A percentile compares a stretch with the other conserved stretches of the same genome.
Evolutionary conservation across 2,888 invertebrate genomes (phyloP).

Genomic region (Erebia aethiops): DNA sequence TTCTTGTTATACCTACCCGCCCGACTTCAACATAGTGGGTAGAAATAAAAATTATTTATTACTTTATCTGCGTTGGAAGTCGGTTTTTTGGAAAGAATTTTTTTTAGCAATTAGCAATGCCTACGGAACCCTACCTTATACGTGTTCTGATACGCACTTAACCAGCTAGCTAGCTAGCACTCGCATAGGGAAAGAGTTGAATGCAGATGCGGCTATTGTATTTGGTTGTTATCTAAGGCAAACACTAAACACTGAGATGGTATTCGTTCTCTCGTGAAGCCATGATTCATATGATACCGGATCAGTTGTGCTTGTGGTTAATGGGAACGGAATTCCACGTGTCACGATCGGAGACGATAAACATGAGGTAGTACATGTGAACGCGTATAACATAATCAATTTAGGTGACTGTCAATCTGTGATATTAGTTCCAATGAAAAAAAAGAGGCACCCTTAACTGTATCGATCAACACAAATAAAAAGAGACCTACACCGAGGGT

Average conservation of each 20-base stretch:
- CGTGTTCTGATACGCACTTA: no score
- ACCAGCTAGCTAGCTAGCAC: constrained; percentile 35
- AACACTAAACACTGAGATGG: constrained; percentile 4
- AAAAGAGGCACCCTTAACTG: constrained; percentile 26
- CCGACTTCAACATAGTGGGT: no score
- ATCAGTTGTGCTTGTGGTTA: constrained; percentile 16
- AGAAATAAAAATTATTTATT: no score
- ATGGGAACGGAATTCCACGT: constrained; percentile 19
- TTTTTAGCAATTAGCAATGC: no score
- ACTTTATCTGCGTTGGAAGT: no score
- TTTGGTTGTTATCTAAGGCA: constrained; percentile 11
- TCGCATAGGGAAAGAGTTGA: constrained; percentile 33
- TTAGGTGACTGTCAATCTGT: constrained; percentile 23
- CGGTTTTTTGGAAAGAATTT: no score
- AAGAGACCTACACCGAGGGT: constrained; percentile 34
- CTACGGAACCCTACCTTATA: no score
- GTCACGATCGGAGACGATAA: constrained; percentile 29
- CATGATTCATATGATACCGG: constrained; percentile 24
- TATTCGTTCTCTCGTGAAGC: constrained; percentile 5
- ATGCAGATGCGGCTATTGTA: constrained; percentile 38
- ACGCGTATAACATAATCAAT: constrained; percentile 20
- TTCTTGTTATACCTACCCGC: no score
- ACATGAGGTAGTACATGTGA: constrained; percentile 19
- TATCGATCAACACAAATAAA: constrained; percentile 35
- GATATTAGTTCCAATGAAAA: constrained; percentile 14